These are phyloP conservation scores for Diogma glabrata DNA, from an alignment of 2,888 invertebrate genomes.

Conservation along the genomic window DNA sequence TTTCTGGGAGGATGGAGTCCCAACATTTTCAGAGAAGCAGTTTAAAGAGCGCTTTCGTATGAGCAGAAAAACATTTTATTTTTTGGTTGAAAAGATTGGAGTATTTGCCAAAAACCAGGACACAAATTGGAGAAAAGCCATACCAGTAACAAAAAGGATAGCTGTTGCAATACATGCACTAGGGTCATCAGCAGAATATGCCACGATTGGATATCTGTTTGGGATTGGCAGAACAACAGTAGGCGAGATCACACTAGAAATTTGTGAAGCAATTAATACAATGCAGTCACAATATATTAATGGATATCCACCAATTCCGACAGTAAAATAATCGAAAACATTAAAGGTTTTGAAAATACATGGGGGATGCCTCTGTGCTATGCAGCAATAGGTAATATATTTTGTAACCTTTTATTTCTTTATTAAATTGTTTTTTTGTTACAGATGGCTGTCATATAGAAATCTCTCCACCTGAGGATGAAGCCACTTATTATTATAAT, in stretches of 20 bases:
- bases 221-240: conserved; percentile 14
- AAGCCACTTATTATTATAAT: conserved; percentile 13
- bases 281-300: neutral
- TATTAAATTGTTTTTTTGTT: neutral
- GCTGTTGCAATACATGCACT: conserved; percentile 12
- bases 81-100: neutral
- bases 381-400: conserved; percentile 10
- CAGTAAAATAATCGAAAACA: neutral
- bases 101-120: neutral
- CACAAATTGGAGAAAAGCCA: conserved; percentile 5
- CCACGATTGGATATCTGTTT: conserved; percentile 11
- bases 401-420: too few relatives aligned
- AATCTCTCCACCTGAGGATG: conserved; percentile 1
- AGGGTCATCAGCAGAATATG: conserved; percentile 11
- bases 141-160: conserved; percentile 10
- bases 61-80: neutral
- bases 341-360: neutral
- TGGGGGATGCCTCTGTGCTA: conserved; percentile 11
- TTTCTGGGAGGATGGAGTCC: neutral
- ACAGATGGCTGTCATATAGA: conserved; percentile 13
- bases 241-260: conserved; percentile 13
- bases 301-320: neutral
- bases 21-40: neutral
- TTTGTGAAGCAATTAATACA: neutral
- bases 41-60: conserved; percentile 4